phyloP scores from a whole-genome alignment of 2,888 invertebrate genomes.

The Sesamia inferens region DNA sequence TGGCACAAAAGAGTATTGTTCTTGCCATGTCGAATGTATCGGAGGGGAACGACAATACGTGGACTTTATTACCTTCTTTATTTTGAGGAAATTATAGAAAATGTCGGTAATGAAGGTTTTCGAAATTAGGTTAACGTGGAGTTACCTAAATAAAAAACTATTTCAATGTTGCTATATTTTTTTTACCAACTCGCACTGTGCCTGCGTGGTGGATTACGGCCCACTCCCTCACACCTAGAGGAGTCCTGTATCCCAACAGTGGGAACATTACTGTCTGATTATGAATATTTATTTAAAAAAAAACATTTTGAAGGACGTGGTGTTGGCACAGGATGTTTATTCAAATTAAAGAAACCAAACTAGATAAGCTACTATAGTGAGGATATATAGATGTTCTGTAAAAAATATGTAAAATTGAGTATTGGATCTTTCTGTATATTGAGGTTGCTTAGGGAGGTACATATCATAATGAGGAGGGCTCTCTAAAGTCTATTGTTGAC shows the following conservation, averaged over 20 bases:
- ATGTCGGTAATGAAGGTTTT: slow-evolving; percentile 30
- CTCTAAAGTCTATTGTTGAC: neutral
- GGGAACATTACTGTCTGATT: too few relatives aligned
- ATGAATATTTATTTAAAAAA: too few relatives aligned
- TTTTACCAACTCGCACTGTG: too few relatives aligned
- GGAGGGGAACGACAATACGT: slow-evolving; percentile 78
- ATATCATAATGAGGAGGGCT: neutral
- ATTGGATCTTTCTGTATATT: neutral
- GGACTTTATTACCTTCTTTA: slow-evolving; percentile 79
- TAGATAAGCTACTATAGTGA: too few relatives aligned
- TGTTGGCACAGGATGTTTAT: neutral
- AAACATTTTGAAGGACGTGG: neutral
- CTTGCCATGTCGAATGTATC: slow-evolving; percentile 87
- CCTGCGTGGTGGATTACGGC: too few relatives aligned
- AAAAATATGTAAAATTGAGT: neutral
- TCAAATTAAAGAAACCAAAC: neutral
- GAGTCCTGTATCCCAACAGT: too few relatives aligned
- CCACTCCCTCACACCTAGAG: too few relatives aligned
- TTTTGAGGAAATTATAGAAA: slow-evolving; percentile 66
- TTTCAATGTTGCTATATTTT: neutral
- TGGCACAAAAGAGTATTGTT: slow-evolving; percentile 86
- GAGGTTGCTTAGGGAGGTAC: neutral
- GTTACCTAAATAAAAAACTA: neutral
- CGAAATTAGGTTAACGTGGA: slow-evolving; percentile 23
- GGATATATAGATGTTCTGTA: too few relatives aligned